These are phyloP conservation scores for Crenuchus spilurus DNA, from an alignment of 2,797 vertebrate species.

Conservation along the genomic window DNA sequence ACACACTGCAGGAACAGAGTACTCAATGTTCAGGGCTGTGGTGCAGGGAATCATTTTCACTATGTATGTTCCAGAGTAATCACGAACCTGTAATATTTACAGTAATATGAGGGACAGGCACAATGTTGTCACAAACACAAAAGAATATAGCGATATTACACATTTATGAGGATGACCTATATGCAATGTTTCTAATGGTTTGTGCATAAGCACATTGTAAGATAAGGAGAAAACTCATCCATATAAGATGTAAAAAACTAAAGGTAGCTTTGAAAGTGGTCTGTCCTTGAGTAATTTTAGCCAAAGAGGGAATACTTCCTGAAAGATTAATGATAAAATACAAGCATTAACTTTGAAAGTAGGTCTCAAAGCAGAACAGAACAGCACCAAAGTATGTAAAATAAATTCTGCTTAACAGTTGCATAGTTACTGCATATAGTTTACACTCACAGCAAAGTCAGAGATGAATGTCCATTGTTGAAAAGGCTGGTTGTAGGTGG, in stretches of 20 bases:
- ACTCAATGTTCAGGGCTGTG: constrained; percentile 79
- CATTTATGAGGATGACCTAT: too few relatives aligned
- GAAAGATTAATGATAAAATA: too few relatives aligned
- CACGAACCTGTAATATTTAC: constrained; percentile 80
- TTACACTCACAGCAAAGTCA: constrained; percentile 87
- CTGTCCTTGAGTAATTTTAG: background rate
- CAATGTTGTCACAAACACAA: background rate
- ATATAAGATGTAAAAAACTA: background rate
- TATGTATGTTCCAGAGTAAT: constrained; percentile 90
- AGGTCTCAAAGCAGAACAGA: background rate
- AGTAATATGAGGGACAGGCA: background rate
- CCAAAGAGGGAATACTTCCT: background rate
- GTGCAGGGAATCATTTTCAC: constrained; percentile 89
- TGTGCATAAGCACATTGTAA: background rate
- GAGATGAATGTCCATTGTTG: constrained; percentile 93
- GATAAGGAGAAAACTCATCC: background rate
- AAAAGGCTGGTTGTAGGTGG: constrained; percentile 86
- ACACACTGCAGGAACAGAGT: constrained; percentile 83
- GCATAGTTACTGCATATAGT: too few relatives aligned
- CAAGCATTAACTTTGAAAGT: too few relatives aligned
- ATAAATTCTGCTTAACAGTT: too few relatives aligned
- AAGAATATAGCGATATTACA: background rate
- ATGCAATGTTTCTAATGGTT: background rate
- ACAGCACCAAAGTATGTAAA: background rate
- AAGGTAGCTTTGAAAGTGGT: background rate